These are phyloP conservation scores for Conopomorpha cramerella DNA, from an alignment of 1,140 invertebrate species.

Conservation along the genomic window DNA sequence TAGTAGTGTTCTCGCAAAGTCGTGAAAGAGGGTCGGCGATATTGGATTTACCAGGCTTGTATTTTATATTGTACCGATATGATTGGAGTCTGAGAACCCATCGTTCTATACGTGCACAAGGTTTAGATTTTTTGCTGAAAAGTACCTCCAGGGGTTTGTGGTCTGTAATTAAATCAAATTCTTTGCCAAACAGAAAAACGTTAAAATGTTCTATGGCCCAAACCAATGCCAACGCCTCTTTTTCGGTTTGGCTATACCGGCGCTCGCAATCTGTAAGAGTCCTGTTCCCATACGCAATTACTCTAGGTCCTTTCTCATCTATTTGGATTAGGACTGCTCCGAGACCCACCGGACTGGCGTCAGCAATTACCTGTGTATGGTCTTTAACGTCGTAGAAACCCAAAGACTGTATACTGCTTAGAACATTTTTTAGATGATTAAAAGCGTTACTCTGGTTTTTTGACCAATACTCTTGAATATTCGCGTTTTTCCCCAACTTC, in stretches of 20 bases:
- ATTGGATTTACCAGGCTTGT: slow-evolving; percentile 1
- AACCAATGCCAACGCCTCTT: neutral
- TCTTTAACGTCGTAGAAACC: neutral
- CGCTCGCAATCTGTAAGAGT: neutral
- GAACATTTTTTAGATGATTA: neutral
- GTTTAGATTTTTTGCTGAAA: neutral
- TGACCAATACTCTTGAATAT: slow-evolving; percentile 1
- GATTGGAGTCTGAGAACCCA: neutral
- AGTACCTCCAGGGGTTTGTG: neutral
- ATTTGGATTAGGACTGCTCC: neutral
- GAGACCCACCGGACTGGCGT: neutral
- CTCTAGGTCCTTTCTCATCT: neutral
- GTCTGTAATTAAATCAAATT: neutral
- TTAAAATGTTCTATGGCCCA: neutral
- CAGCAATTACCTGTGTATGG: neutral
- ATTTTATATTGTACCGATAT: neutral
- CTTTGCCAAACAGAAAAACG: neutral
- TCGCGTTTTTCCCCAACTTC: slow-evolving; percentile 1
- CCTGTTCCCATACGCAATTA: neutral
- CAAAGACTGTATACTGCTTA: neutral
- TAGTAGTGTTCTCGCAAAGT: neutral
- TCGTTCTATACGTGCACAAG: neutral
- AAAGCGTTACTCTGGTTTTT: neutral
- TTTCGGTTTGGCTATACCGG: neutral
- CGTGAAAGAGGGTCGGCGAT: neutral